Evolutionary conservation across 2,888 invertebrate species (phyloP), one percentile per base, ranked within the genome.

Genomic region (Papilio gigon): DNA sequence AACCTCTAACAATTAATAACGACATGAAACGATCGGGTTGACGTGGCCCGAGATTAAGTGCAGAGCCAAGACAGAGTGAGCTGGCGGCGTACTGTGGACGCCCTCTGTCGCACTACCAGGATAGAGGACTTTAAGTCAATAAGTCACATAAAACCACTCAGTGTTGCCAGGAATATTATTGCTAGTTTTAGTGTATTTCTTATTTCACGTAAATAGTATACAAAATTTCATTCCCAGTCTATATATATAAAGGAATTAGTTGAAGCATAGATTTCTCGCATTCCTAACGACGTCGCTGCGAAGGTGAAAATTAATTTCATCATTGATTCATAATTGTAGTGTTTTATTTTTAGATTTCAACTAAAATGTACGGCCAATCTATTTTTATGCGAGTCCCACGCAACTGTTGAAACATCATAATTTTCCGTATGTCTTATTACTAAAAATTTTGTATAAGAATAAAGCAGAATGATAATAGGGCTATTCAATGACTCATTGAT

Each of bases 331-430:
- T 62, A 62, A 30, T 44, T 62, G 44, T 25, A 27, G 42, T 33
- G 33, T 20, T 33, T 62, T 62, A 62, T 62, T 62, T 62, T 62
- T 44, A 62, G 62, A 9, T 30, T 30, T 11, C 53, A 25, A 25
- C 53, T 56, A 30, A 56, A 56, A 56, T 30, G 30, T 30, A 30
- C 17, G 2, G 1, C 30, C 30, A 1, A 9, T 9, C 53, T 56
- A 56, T 56, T 56, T 56, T 17, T 25, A 53, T 30, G 53, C 30
- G n/a, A n/a, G 5, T 56, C 27, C 30, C 53, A n/a, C 53, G 53
- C 30, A 8, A 56, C 27, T 30, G 9, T 56, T 56, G 14, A 56
- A 56, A 56, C 8, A 56, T 56, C 30, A 30, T 56, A 47, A 30
- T 33, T 63, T 35, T 30, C 14, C 6, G 12, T 47, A 17, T 35